phyloP scores from a whole-genome alignment of 1,140 invertebrate genomes.

The Samia ricini region DNA sequence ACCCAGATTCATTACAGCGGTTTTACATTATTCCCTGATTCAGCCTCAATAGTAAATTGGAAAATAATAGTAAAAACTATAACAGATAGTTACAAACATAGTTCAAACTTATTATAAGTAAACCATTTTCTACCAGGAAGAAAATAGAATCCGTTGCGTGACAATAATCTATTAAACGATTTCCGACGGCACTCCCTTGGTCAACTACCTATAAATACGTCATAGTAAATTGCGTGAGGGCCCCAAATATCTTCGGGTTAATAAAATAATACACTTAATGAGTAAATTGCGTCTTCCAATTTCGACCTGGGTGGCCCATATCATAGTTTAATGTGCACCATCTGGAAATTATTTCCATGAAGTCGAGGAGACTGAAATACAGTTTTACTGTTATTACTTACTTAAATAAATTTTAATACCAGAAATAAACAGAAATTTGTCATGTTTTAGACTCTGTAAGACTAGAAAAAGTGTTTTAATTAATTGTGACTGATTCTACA shows the following conservation, averaged over 20 bases:
- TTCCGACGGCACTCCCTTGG: conserved; percentile 18
- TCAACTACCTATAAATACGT: conserved; percentile 24
- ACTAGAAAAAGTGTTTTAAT: too few species aligned
- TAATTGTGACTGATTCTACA: too few species aligned
- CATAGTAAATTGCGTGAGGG: conserved; percentile 20
- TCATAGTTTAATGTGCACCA: conserved; percentile 3
- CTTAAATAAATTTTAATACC: neutral
- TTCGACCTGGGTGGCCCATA: neutral
- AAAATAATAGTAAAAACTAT: too few species aligned
- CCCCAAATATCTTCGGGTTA: conserved; percentile 21
- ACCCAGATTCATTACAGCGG: too few species aligned
- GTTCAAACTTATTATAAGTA: neutral
- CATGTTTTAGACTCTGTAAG: too few species aligned
- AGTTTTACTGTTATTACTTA: neutral
- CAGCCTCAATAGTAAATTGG: too few species aligned
- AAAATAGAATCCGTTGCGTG: conserved; percentile 18
- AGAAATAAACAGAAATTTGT: too few species aligned
- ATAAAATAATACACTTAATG: conserved; percentile 21
- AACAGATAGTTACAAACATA: neutral
- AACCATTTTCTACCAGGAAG: neutral
- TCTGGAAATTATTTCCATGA: neutral
- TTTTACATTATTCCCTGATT: too few species aligned
- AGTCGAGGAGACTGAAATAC: neutral
- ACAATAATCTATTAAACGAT: conserved; percentile 33
- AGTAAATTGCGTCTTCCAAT: conserved; percentile 1